Evolutionary conservation across 2,797 vertebrate species (phyloP), one percentile per base, ranked within the genome.

Genomic region (Macroramphosus scolopax): DNA sequence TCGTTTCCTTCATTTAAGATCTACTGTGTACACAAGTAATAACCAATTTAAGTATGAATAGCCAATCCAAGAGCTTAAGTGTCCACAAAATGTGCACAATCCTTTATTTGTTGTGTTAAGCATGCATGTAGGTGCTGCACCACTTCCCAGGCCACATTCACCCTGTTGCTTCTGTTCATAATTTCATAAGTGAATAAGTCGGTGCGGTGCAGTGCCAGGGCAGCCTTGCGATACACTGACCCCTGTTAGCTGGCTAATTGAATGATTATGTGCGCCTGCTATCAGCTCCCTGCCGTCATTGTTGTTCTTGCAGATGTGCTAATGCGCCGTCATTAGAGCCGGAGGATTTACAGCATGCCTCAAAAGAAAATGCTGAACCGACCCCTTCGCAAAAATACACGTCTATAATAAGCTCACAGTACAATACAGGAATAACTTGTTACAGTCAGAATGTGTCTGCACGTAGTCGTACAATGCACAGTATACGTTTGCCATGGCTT

Each of bases 261-360:
- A 81, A 81, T 66, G 51, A 67, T 58, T 50, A 38, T 43, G 47
- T 54, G 63, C 29, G 22, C 28, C 63, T 51, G 65, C 60, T 46
- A n/a, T n/a, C n/a, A n/a, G n/a, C n/a, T n/a, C n/a, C n/a, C n/a
- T n/a, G n/a, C n/a, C n/a, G 55, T 63, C 60, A 38, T 59, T 62
- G 26, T 73, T 75, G 65, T 77, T 72, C 34, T 29, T 44, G 41
- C 29, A 47, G 41, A 76, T 66, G 70, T 58, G 60, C 46, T 81
- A 70, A 76, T 74, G 61, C 41, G 30, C 36, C 14, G 17, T 55
- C 43, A 58, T 61, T 70, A 70, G 26, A 66, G 42, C 25, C 5
- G 0, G 30, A 33, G 57, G 50, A 73, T 75, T 73, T 53, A 54
- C 41, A 68, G 45, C 51, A 25, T 40, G 51, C 41, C 54, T 53